Conservation (phyloP, 2,113 vertebrate species). For the Corvus cornix region DNA sequence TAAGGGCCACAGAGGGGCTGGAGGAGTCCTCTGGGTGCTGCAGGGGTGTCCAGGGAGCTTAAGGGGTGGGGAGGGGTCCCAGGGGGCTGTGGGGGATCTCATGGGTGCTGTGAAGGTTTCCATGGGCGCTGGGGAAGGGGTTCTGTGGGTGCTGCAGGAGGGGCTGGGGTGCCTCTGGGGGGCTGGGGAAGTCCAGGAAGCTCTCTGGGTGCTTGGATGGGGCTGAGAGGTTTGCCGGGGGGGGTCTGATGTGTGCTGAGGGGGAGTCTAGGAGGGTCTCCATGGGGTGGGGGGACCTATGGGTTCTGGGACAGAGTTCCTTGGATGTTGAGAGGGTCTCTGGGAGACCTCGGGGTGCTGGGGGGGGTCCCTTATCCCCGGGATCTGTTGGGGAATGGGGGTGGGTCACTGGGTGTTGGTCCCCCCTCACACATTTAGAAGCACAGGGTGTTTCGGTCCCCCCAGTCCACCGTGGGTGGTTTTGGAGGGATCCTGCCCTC, state of each 20-base stretch:
- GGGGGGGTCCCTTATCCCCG: accelerated
- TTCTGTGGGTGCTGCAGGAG: neutral
- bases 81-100: too few relatives aligned
- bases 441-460: accelerated
- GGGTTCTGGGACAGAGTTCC: neutral
- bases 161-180: neutral
- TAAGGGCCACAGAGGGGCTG: neutral
- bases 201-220: neutral
- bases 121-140: neutral
- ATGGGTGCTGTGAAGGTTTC: neutral
- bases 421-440: neutral
- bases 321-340: neutral
- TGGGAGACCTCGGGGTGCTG: neutral
- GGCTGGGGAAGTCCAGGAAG: neutral
- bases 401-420: neutral
- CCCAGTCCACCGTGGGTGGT: accelerated
- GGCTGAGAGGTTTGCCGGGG: neutral
- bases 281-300: accelerated
- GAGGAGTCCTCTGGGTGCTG: neutral
- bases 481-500: neutral
- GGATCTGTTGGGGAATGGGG: neutral
- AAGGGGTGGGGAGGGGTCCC: neutral
- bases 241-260: neutral
- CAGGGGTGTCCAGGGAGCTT: too few relatives aligned
- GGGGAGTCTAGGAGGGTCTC: neutral